Conservation (phyloP, 2,113 vertebrate species). For the Progne subis region DNA sequence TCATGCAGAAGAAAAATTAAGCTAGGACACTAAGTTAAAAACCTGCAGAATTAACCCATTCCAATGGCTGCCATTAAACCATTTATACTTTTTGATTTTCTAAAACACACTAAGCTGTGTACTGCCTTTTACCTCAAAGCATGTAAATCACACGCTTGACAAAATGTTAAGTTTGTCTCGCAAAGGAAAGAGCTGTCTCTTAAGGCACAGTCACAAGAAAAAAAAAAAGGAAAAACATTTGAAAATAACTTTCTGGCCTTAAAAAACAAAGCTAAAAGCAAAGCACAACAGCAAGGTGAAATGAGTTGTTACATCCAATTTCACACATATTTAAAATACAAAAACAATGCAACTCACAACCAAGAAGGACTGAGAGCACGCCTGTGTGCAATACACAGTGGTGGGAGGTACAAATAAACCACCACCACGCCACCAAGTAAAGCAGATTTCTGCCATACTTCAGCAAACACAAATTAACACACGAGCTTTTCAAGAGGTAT, state of each 20-base stretch:
- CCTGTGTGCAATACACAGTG: accelerated
- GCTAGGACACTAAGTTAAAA: background rate
- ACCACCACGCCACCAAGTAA: accelerated
- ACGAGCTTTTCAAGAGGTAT: background rate
- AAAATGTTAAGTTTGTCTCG: background rate
- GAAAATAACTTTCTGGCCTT: background rate
- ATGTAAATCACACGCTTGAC: background rate
- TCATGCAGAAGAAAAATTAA: background rate
- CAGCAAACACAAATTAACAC: background rate
- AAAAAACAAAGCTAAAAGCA: background rate
- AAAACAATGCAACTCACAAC: accelerated
- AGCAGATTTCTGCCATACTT: background rate
- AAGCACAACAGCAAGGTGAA: background rate
- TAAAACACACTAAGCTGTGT: background rate
- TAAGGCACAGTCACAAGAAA: background rate
- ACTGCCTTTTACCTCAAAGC: background rate
- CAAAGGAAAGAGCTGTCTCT: background rate
- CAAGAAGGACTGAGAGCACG: background rate
- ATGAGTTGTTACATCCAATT: accelerated
- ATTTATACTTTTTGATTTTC: background rate
- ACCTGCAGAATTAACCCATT: background rate
- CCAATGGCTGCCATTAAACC: background rate
- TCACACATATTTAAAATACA: background rate
- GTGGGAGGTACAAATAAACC: background rate
- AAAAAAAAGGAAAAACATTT: background rate